A percentile compares a stretch with the other conserved stretches of the same genome.
Conservation (phyloP, 2,888 invertebrate genomes). For the Osedax frankpressi region DNA sequence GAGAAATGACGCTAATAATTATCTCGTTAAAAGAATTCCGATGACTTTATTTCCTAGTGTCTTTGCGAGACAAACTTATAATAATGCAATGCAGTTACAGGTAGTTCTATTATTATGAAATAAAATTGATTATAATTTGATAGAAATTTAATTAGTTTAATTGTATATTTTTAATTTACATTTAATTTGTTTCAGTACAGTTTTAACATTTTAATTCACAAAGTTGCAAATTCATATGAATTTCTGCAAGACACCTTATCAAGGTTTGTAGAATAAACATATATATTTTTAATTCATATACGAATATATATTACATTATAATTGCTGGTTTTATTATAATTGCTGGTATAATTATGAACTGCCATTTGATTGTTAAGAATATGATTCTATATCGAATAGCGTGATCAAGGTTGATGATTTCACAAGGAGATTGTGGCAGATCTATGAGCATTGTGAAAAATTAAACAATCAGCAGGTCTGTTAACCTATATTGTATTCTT, state of each 20-base stretch:
- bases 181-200: not conserved
- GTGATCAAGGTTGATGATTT: not conserved
- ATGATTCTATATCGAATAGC: too few relatives aligned
- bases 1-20: not conserved
- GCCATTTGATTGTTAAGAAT: too few relatives aligned
- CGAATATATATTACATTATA: not conserved
- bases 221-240: not conserved
- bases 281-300: not conserved
- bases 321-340: not conserved
- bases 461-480: not conserved
- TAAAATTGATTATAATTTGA: not conserved
- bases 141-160: not conserved
- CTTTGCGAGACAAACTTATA: not conserved
- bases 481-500: not conserved
- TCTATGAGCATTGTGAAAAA: not conserved
- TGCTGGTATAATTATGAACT: not conserved
- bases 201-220: not conserved
- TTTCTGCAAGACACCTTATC: not conserved
- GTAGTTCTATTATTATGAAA: not conserved
- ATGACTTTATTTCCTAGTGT: not conserved
- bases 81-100: not conserved
- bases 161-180: not conserved
- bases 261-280: not conserved
- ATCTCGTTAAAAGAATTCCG: not conserved
- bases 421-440: not conserved